Base-by-base conservation (phyloP, 2,797 vertebrate species). In the Urosaurus nigricauda region DNA sequence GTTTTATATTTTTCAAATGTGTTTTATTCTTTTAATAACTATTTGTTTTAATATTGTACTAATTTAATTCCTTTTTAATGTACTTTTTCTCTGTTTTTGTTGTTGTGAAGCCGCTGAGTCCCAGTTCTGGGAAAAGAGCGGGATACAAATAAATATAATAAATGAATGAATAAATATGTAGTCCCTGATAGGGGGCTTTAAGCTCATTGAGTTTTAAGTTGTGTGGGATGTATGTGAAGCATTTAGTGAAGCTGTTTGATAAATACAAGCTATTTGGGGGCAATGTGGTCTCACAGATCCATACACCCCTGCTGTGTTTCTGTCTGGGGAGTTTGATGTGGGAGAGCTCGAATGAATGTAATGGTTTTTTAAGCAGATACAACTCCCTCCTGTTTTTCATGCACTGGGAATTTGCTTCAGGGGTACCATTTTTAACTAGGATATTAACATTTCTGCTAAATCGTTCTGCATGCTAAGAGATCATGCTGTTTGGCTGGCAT, bases 371-470 rank as follows among this genome's bases (percentile, higher is more conserved):
- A 26, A 53, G n/a, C 0, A 1, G 0, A 6, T 88, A 51, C 60
- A 80, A 53, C 35, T 80, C 47, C 29, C 47, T 70, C 43, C 63
- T 80, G 0, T 17, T 53, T 75, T 63, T 65, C 32, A 9, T 74
- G 65, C n/a, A 71, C 74, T 56, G 5, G 68, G 29, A 32, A 63
- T 74, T 47, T 53, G 65, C 1, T 26, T 19, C 19, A n/a, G 16
- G 83, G 89, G 14, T 85, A 24, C 35, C 65, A 43, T 79, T 29
- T 4, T 88, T 80, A 70, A 37, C 35, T 12, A 71, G 13, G 0
- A 3, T 63, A 51, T 86, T 89, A 86, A 79, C 87, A 92, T 91
- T 77, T 71, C 32, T 78, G 85, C 51, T 79, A 24, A 40, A n/a
- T 5, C 24, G 0, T 40, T 93, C 51, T 89, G 68, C 9, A 51